phyloP scores from a whole-genome alignment of 2,888 invertebrate genomes.

The Acleris sparsana region DNA sequence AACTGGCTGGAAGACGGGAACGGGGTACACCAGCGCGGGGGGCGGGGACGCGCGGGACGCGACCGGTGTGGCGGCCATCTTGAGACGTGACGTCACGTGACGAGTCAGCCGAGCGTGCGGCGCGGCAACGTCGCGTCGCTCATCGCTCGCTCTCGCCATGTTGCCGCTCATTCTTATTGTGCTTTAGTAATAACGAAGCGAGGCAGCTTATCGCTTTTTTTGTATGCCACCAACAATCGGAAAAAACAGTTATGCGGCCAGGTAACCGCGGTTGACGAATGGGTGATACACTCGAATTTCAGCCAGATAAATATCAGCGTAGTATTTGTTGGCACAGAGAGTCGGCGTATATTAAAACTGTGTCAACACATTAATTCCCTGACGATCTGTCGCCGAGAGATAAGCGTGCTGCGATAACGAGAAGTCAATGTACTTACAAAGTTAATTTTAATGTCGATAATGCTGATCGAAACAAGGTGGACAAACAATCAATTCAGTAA shows the following conservation, averaged over 20 bases:
- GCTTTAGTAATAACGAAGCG: conserved; percentile 72
- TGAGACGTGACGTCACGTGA: conserved; percentile 84
- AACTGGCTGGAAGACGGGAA: conserved; percentile 74
- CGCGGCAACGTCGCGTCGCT: conserved; percentile 73
- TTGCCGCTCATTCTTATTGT: conserved; percentile 72
- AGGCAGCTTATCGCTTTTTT: conserved; percentile 63
- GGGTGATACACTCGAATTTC: conserved; percentile 33
- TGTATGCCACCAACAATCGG: conserved; percentile 69
- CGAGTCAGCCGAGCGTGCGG: conserved; percentile 78
- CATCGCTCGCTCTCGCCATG: conserved; percentile 55
- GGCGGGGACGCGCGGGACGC: conserved; percentile 54
- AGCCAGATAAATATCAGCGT: conserved; percentile 29
- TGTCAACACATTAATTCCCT: conserved; percentile 33
- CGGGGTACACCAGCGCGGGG: conserved; percentile 31
- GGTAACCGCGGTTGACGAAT: conserved; percentile 58
- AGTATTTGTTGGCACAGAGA: conserved; percentile 33
- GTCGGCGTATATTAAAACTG: conserved; percentile 31
- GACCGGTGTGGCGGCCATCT: conserved; percentile 81
- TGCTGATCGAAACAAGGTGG: conserved; percentile 3
- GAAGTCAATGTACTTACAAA: conserved; percentile 26
- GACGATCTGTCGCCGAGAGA: conserved; percentile 32
- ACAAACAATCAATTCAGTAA: conserved; percentile 7
- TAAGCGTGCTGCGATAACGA: conserved; percentile 27
- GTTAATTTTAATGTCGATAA: conserved; percentile 20
- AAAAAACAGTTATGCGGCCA: conserved; percentile 79